These are phyloP conservation scores for Pristionchus entomophagus DNA, from an alignment of 2,888 invertebrate genomes.

Conservation along the genomic window DNA sequence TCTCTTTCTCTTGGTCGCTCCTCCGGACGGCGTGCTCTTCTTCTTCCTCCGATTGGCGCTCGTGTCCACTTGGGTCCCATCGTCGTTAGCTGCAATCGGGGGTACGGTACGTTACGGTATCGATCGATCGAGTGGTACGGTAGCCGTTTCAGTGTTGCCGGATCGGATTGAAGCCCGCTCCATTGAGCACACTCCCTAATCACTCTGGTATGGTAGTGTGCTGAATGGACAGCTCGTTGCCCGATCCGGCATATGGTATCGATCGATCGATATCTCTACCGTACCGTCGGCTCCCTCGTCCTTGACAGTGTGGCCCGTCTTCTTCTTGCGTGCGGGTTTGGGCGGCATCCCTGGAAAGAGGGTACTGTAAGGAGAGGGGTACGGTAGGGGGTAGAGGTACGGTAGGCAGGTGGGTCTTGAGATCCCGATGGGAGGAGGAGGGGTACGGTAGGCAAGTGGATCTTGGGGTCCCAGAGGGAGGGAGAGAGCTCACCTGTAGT, in stretches of 20 bases:
- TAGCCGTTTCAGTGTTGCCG: no score
- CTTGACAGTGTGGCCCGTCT: not conserved
- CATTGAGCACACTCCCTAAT: no score
- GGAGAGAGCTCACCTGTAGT: not conserved
- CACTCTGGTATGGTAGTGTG: slow-evolving; percentile 26
- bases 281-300: slow-evolving; percentile 11
- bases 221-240: not conserved
- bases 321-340: not conserved
- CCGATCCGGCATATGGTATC: not conserved
- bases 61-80: slow-evolving; percentile 35
- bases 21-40: not conserved
- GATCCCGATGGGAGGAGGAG: not conserved
- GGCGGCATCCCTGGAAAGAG: not conserved
- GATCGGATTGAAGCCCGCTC: no score
- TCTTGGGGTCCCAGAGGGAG: not conserved
- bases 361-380: not conserved
- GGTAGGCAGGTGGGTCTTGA: not conserved
- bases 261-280: not conserved
- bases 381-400: not conserved
- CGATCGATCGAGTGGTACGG: not conserved
- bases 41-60: not conserved
- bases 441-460: not conserved
- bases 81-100: slow-evolving; percentile 32
- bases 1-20: not conserved
- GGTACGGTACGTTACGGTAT: slow-evolving; percentile 27